Evolutionary conservation across 2,888 invertebrate genomes (phyloP).

Genomic region (Macaria notata): DNA sequence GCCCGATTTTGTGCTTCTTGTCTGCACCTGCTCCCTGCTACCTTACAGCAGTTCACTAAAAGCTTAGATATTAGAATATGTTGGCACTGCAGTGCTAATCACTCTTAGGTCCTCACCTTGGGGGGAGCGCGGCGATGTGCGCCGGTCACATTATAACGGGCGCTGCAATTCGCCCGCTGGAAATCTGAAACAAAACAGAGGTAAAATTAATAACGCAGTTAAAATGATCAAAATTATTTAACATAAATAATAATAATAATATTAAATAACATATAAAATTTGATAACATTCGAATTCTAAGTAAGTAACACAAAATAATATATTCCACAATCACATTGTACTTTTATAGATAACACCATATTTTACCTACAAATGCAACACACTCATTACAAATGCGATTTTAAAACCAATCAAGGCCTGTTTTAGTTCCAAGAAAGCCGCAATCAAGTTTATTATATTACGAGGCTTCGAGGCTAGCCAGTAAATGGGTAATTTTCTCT

Average conservation of each 20-base stretch:
- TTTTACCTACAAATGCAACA: slow-evolving; percentile 19
- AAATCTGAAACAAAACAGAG: slow-evolving; percentile 56
- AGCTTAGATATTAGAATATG: too few relatives aligned
- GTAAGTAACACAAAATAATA: neutral
- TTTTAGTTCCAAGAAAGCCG: slow-evolving; percentile 20
- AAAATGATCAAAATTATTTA: too few relatives aligned
- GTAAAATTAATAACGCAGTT: slow-evolving; percentile 4
- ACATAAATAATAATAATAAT: too few relatives aligned
- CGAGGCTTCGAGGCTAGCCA: slow-evolving; percentile 16
- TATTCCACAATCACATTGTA: too few relatives aligned
- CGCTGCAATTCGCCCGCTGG: slow-evolving; percentile 53
- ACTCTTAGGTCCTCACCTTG: neutral
- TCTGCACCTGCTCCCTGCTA: too few relatives aligned
- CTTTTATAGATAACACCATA: too few relatives aligned
- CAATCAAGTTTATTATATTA: slow-evolving; percentile 14
- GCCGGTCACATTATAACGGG: slow-evolving; percentile 79
- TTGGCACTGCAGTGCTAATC: too few relatives aligned
- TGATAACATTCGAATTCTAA: neutral
- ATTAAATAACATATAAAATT: too few relatives aligned
- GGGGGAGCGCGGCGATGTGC: slow-evolving; percentile 66
- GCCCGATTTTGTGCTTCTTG: too few relatives aligned
- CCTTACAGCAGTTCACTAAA: too few relatives aligned
- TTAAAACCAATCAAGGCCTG: slow-evolving; percentile 21
- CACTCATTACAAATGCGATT: slow-evolving; percentile 15
- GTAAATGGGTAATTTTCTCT: slow-evolving; percentile 31